Percentiles rank a stretch among this genome's conserved stretches.
phyloP scores from a whole-genome alignment of 2,113 vertebrate genomes.

The Oxygymnocypris stewartii region DNA sequence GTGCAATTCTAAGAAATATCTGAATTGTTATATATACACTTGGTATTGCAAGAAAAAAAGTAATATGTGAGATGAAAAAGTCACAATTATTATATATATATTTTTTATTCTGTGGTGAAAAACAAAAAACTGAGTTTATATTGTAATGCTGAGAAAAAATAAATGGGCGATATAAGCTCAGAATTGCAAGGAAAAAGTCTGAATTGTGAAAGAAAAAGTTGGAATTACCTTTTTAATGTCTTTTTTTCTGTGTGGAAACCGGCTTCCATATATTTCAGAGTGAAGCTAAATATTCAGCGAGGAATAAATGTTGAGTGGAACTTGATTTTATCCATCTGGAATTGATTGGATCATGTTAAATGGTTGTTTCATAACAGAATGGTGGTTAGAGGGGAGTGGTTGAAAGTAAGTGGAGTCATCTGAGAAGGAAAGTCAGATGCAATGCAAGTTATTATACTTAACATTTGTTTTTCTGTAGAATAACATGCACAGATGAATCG shows the following conservation, averaged over 20 bases:
- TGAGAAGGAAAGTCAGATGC: not conserved
- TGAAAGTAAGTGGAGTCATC: slow-evolving; percentile 1
- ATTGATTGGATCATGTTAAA: slow-evolving; percentile 16
- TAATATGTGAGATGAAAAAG: too few relatives aligned
- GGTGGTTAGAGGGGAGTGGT: not conserved
- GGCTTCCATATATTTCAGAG: not conserved
- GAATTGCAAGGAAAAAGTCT: not conserved
- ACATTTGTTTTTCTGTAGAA: not conserved
- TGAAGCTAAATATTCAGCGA: not conserved
- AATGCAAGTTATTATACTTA: slow-evolving; percentile 8
- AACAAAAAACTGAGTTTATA: not conserved
- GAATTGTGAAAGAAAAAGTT: not conserved
- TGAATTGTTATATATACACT: too few relatives aligned
- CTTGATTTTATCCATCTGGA: slow-evolving; percentile 7
- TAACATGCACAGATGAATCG: not conserved
- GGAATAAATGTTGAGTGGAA: not conserved
- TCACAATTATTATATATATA: too few relatives aligned
- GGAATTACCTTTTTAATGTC: not conserved
- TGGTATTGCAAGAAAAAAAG: too few relatives aligned
- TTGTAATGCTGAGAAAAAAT: not conserved
- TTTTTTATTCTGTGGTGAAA: too few relatives aligned
- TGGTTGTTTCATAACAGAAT: not conserved
- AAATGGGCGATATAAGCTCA: not conserved
- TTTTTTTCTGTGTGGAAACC: not conserved
- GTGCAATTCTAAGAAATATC: too few relatives aligned